A percentile compares a stretch with the other conserved stretches of the same genome.
phyloP scores from a whole-genome alignment of 2,113 vertebrate genomes.

The Equus quagga region DNA sequence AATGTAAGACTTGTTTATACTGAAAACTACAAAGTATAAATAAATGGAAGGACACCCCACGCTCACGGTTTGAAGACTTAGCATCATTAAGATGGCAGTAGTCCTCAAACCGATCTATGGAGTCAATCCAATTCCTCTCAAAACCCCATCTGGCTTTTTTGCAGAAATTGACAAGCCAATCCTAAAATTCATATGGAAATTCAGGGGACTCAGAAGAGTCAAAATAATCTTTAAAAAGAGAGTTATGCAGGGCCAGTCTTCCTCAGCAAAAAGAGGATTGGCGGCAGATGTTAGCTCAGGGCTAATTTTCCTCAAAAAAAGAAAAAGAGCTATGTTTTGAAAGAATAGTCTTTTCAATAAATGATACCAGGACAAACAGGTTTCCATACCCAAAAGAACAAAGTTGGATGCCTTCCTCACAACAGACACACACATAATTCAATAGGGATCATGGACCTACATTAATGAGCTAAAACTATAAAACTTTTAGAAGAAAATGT shows the following conservation, averaged over 20 bases:
- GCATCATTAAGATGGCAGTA: background rate
- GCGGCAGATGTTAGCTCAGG: no score
- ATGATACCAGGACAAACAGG: background rate
- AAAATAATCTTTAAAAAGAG: background rate
- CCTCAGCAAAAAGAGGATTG: no score
- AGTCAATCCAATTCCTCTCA: background rate
- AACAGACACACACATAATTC: background rate
- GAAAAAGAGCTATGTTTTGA: background rate
- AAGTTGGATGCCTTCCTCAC: background rate
- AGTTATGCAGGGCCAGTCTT: no score
- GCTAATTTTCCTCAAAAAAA: no score
- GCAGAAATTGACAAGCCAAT: background rate
- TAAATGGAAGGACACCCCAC: background rate
- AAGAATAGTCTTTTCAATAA: background rate
- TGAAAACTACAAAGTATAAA: background rate
- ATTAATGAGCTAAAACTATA: background rate
- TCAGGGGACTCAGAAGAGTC: background rate
- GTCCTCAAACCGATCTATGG: background rate
- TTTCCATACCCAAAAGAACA: background rate
- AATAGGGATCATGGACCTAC: background rate
- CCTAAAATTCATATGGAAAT: background rate
- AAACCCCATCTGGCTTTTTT: background rate
- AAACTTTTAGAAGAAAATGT: background rate
- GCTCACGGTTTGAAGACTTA: background rate
- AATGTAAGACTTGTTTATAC: background rate